Evolutionary conservation across 1,140 invertebrate genomes (phyloP).

Genomic region (Bombus impatiens): DNA sequence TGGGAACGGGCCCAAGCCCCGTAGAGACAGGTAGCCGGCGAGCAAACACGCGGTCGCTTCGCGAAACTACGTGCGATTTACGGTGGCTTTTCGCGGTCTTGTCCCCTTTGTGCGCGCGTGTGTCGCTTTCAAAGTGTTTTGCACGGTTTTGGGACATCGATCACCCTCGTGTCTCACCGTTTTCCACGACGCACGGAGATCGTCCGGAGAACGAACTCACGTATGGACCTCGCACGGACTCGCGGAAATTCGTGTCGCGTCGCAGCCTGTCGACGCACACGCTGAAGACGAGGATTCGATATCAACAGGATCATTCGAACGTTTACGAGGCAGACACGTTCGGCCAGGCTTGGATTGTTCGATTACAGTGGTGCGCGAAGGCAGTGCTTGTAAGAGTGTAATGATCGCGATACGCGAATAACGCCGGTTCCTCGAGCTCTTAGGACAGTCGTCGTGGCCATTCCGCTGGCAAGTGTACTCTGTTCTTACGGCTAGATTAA

Average conservation of each 20-base stretch:
- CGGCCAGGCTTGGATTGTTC: neutral
- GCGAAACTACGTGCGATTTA: conserved; percentile 32
- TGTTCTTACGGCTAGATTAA: neutral
- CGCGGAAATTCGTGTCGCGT: neutral
- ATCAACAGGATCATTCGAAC: neutral
- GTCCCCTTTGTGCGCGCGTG: neutral
- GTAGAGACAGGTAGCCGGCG: conserved; percentile 40
- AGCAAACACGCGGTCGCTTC: neutral
- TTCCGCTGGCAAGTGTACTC: neutral
- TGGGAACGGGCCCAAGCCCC: conserved; percentile 4
- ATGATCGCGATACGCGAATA: conserved; percentile 25
- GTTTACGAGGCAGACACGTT: neutral
- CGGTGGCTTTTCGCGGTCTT: neutral
- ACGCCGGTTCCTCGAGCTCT: neutral
- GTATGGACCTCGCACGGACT: neutral
- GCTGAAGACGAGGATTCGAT: neutral
- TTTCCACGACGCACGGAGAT: neutral
- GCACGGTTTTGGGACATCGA: no score
- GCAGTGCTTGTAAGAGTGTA: neutral
- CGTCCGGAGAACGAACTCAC: neutral
- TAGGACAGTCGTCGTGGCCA: neutral
- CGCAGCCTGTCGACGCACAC: neutral
- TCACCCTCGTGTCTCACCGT: neutral
- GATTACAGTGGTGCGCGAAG: conserved; percentile 1
- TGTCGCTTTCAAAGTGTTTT: conserved; percentile 21